Evolutionary conservation across 2,797 vertebrate genomes (phyloP).

Genomic region (Acestrorhynchus altus): DNA sequence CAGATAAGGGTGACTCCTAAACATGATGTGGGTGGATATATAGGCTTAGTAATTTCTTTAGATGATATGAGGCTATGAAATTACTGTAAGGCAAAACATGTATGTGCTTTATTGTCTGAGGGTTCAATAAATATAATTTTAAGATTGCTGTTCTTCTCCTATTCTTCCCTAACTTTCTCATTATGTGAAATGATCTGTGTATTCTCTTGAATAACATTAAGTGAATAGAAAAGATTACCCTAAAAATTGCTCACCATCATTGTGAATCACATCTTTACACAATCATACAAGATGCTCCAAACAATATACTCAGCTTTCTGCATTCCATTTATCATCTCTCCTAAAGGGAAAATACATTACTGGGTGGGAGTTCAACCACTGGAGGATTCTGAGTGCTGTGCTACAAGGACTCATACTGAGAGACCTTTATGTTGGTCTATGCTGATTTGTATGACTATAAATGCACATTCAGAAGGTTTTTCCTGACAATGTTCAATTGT

Average conservation of each 20-base stretch:
- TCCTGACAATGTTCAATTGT: neutral
- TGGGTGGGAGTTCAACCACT: constrained; percentile 16
- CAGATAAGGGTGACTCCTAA: too few species aligned
- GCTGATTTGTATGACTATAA: neutral
- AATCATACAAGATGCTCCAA: neutral
- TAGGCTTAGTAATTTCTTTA: too few species aligned
- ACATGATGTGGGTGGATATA: too few species aligned
- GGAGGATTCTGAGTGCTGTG: constrained; percentile 1
- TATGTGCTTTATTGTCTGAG: too few species aligned
- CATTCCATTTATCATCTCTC: constrained; percentile 15
- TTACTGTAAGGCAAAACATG: too few species aligned
- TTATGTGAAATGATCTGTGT: neutral
- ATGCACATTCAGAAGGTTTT: constrained; percentile 7
- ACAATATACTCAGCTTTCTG: neutral
- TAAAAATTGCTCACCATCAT: neutral
- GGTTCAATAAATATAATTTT: too few species aligned
- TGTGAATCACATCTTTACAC: neutral
- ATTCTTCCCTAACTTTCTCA: neutral
- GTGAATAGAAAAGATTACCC: neutral
- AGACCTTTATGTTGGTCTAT: constrained; percentile 20
- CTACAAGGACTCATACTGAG: constrained; percentile 20
- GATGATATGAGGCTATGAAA: too few species aligned
- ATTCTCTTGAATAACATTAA: neutral
- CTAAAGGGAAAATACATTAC: constrained; percentile 19
- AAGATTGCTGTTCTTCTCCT: too few species aligned